Conservation (phyloP, 2,113 vertebrate genomes). For the Anarrhichthys ocellatus region DNA sequence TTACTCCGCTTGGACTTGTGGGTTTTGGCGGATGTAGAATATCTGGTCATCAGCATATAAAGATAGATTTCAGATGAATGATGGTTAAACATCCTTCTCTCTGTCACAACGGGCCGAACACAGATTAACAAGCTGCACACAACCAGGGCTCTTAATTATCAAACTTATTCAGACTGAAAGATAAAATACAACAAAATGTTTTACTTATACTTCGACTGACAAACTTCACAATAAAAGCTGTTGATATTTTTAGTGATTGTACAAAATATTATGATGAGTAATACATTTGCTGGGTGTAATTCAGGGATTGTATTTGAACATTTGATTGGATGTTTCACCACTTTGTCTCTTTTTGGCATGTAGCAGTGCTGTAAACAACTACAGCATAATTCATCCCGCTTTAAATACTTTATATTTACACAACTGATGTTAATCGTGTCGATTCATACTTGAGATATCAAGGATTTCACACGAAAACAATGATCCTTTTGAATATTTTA, state of each 20-base stretch:
- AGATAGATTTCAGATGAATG: neutral
- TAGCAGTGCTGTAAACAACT: neutral
- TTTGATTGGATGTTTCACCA: neutral
- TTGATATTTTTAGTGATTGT: constrained; percentile 19
- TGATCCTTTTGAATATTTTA: neutral
- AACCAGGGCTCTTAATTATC: neutral
- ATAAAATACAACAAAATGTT: neutral
- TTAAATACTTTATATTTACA: neutral
- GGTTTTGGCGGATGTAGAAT: constrained; percentile 12
- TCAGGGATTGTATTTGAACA: neutral
- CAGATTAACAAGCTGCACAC: neutral
- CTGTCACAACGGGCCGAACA: neutral
- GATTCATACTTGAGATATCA: neutral
- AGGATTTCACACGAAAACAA: neutral
- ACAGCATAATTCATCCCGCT: neutral
- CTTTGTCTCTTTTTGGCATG: neutral
- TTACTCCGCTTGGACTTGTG: neutral
- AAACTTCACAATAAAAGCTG: neutral
- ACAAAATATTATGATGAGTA: neutral
- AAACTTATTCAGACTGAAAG: neutral
- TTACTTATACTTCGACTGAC: neutral
- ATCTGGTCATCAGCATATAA: constrained; percentile 18
- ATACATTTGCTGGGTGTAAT: neutral
- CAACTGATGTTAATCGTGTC: neutral
- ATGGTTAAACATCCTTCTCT: neutral